Base-by-base conservation (phyloP, 2,888 invertebrate genomes). In the Agonopterix subpropinquella region DNA sequence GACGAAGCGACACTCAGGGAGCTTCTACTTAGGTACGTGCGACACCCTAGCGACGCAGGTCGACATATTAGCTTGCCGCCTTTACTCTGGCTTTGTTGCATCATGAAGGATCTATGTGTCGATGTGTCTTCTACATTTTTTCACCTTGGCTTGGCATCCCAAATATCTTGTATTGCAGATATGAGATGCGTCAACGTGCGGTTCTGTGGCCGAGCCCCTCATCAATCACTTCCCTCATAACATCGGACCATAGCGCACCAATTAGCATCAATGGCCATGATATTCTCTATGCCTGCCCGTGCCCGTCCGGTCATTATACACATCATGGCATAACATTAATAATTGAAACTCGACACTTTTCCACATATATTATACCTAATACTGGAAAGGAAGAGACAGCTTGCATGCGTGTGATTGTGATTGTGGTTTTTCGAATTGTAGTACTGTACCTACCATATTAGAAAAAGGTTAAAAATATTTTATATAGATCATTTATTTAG, bases 1-100 rank as follows among this genome's bases (percentile, higher is more conserved):
- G 96, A 96, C 92, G 96, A 96, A 92, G 94, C 95, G 89, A 96
- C 95, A 91, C 94, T 96, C 91, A 95, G 95, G 92, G 95, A 96
- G 93, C 93, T 96, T 92, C 95, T 96, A 90, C 93, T 96, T 94
- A 96, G 96, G 96, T 94, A 93, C 89, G 87, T 81, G 72, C 70
- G 70, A 65, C 65, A 74, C 73, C 64, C 60, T 81, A 80, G 78
- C 68, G 73, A 73, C 55, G 28, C 28, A 28, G 37, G 59, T 64
- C 61, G 58, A 62, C 68, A 69, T 54, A 61, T 18, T 76, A 78
- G 81, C 84, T 84, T 84, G 70, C 66, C 69, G 82, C 83, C 80
- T 82, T 75, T 73, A 65, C 67, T 74, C 67, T 77, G 80, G 79
- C 84, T 84, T 84, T 69, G 28, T 28, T 28, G 67, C 67, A 68